Evolutionary conservation across 2,113 vertebrate genomes (phyloP).

Genomic region (Pycnonotus jocosus): DNA sequence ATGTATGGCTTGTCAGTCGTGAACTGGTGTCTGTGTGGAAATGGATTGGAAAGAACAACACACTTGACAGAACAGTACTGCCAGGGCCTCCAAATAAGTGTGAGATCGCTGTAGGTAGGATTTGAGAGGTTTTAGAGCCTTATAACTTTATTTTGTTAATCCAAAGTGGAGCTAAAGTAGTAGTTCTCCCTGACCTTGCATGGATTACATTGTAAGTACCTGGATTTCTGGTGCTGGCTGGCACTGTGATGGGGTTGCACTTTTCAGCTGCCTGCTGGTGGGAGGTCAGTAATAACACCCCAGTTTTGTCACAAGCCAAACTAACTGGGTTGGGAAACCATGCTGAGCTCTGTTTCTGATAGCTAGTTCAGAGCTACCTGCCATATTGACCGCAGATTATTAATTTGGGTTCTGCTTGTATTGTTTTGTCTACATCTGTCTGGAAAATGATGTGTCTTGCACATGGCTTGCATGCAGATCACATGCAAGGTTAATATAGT

Average conservation of each 20-base stretch:
- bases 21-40: background rate
- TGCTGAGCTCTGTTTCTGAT: background rate
- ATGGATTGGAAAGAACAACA: background rate
- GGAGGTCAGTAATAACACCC: background rate
- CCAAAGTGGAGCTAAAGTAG: background rate
- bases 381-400: background rate
- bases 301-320: background rate
- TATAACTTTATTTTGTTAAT: background rate
- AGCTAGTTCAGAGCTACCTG: background rate
- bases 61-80: background rate
- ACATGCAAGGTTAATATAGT: background rate
- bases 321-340: background rate
- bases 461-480: background rate
- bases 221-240: background rate
- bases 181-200: background rate
- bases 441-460: background rate
- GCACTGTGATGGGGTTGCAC: fast-evolving
- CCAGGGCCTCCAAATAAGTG: background rate
- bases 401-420: background rate
- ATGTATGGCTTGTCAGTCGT: background rate
- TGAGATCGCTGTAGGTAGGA: background rate
- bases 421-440: background rate
- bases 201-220: background rate
- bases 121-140: background rate
- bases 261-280: fast-evolving